Conservation (phyloP, 2,888 invertebrate species). For the Stenchaetothrips biformis region DNA sequence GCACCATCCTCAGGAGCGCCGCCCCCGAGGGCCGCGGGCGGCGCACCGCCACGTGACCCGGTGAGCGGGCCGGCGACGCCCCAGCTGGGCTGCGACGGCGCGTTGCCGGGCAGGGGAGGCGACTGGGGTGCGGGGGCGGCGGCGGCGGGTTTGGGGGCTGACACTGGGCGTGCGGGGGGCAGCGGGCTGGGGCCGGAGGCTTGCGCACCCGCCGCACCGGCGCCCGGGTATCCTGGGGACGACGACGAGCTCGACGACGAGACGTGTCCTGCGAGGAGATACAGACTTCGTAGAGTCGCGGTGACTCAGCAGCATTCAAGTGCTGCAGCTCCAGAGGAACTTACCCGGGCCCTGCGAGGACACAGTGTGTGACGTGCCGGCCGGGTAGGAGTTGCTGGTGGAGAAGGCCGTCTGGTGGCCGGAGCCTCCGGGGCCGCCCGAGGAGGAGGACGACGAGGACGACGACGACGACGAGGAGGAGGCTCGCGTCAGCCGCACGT, state of each 20-base stretch:
- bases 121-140: background rate
- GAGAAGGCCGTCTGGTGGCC: background rate
- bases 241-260: background rate
- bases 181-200: background rate
- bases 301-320: background rate
- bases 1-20: background rate
- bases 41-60: background rate
- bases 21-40: background rate
- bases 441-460: background rate
- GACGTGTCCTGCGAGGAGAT: background rate
- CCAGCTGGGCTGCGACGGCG: too few relatives aligned
- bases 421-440: background rate
- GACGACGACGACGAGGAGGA: background rate
- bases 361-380: background rate
- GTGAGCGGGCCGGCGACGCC: background rate
- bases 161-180: background rate
- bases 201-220: background rate
- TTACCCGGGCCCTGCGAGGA: background rate
- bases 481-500: background rate
- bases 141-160: background rate
- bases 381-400: conserved; percentile 1
- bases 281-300: background rate
- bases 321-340: background rate
- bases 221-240: background rate
- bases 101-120: too few relatives aligned